Conservation (phyloP, 2,888 invertebrate species). For the Meteorus cinctellus region DNA sequence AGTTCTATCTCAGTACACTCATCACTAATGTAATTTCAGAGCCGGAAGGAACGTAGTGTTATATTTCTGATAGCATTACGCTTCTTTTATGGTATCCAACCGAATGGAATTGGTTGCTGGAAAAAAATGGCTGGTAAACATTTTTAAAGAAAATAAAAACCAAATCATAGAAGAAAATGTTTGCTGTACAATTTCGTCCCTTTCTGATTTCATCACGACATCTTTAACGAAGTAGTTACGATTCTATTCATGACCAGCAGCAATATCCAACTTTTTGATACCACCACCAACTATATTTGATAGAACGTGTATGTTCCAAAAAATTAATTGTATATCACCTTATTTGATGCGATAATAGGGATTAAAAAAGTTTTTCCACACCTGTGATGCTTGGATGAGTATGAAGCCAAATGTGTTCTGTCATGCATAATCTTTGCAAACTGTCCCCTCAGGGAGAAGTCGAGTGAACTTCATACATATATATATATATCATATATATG, state of each 20-base stretch:
- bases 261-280: no score
- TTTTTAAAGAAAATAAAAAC: not conserved
- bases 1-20: no score
- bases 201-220: not conserved
- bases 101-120: constrained; percentile 19
- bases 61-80: no score
- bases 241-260: no score
- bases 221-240: constrained; percentile 9
- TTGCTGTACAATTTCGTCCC: no score
- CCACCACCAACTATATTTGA: not conserved
- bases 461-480: not conserved
- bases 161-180: no score
- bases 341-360: constrained; percentile 14
- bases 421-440: constrained; percentile 29
- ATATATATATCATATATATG: constrained; percentile 12
- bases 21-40: no score
- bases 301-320: not conserved
- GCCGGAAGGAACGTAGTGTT: no score
- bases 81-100: not conserved
- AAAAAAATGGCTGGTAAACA: no score
- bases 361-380: constrained; percentile 20
- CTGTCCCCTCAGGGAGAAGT: constrained; percentile 30
- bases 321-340: constrained; percentile 1
- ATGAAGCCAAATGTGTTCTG: constrained; percentile 28
- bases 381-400: constrained; percentile 11